Evolutionary conservation across 1,140 invertebrate species (phyloP).

Genomic region (Amphibalanus amphitrite): DNA sequence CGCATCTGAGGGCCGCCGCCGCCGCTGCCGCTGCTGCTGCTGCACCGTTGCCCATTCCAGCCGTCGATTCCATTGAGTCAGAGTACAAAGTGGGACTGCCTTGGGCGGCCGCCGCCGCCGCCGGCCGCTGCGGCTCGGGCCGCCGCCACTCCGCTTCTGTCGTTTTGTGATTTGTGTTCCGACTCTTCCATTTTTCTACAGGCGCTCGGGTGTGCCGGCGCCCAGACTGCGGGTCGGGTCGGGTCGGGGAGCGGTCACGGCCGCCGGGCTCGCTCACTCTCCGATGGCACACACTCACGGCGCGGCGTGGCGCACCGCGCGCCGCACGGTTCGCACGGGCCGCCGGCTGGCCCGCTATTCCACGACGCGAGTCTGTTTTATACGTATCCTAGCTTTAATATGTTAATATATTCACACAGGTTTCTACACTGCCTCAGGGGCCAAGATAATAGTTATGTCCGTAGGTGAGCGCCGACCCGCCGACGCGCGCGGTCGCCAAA

Average conservation of each 20-base stretch:
- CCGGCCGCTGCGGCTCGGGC: background rate
- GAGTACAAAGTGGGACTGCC: background rate
- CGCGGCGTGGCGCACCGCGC: too few species aligned
- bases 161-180: background rate
- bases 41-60: background rate
- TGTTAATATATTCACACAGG: background rate
- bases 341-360: background rate
- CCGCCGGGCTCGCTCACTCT: background rate
- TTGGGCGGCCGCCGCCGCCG: background rate
- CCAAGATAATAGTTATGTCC: background rate
- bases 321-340: too few species aligned
- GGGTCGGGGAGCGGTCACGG: background rate
- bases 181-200: background rate
- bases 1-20: constrained; percentile 29
- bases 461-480: background rate
- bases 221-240: background rate
- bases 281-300: background rate
- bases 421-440: background rate
- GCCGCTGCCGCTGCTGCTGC: too few species aligned
- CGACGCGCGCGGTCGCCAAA: background rate
- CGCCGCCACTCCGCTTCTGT: background rate
- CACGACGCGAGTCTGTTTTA: background rate
- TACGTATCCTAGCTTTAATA: background rate
- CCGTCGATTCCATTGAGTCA: background rate
- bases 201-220: background rate